Percentiles rank a stretch among this genome's conserved stretches.
These are phyloP conservation scores for Dendrocincla fuliginosa DNA, from an alignment of 2,797 vertebrate species.

Conservation along the genomic window DNA sequence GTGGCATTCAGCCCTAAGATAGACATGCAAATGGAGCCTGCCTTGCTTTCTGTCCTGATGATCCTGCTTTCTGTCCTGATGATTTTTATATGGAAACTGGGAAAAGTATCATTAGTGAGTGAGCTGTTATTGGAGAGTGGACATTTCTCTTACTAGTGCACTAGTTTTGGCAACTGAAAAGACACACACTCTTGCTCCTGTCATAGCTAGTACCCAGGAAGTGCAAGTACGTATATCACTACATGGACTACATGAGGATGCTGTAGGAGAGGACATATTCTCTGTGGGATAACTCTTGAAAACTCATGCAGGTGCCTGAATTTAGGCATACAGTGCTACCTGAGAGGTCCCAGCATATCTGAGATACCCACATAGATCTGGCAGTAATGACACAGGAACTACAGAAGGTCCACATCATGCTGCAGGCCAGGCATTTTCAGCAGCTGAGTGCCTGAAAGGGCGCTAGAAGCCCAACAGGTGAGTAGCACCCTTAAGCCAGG, in stretches of 20 bases:
- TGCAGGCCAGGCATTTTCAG: neutral
- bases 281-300: neutral
- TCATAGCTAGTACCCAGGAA: neutral
- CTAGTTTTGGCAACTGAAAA: neutral
- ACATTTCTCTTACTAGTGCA: neutral
- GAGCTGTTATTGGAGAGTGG: neutral
- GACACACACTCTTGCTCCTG: rapidly evolving
- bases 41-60: neutral
- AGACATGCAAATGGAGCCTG: neutral
- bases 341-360: neutral
- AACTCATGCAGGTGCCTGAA: neutral
- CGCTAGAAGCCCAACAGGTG: neutral
- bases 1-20: neutral
- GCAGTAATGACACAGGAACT: neutral
- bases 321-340: neutral
- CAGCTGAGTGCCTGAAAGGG: rapidly evolving
- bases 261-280: neutral
- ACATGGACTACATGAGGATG: neutral
- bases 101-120: neutral
- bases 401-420: rapidly evolving
- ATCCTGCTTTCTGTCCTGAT: neutral
- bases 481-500: neutral
- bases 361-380: neutral
- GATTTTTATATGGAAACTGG: neutral
- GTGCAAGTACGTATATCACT: neutral